A percentile compares a stretch with the other conserved stretches of the same genome.
phyloP scores from a whole-genome alignment of 2,888 invertebrate genomes.

The Athalia circularis region DNA sequence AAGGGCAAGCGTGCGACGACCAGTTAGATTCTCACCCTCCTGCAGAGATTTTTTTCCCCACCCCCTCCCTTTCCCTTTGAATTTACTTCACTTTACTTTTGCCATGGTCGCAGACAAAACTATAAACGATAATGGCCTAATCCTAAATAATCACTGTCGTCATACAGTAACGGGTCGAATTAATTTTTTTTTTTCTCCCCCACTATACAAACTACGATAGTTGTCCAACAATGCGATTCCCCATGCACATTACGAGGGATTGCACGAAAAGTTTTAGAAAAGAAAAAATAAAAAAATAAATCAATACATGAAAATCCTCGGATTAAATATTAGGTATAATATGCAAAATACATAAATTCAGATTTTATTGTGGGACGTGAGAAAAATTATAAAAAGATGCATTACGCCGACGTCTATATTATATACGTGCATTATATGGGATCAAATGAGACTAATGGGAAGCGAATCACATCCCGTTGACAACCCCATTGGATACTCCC shows the following conservation, averaged over 20 bases:
- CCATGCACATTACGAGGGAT: too few relatives aligned
- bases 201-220: too few relatives aligned
- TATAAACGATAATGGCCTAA: slow-evolving; percentile 36
- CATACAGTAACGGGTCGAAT: slow-evolving; percentile 18
- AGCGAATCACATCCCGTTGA: slow-evolving; percentile 27
- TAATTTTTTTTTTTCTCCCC: too few relatives aligned
- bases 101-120: background rate
- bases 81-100: too few relatives aligned
- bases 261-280: background rate
- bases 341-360: too few relatives aligned
- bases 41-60: background rate
- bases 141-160: slow-evolving; percentile 29
- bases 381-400: too few relatives aligned
- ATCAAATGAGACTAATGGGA: slow-evolving; percentile 3
- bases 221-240: too few relatives aligned
- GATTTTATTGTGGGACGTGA: too few relatives aligned
- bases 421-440: background rate
- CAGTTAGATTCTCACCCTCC: background rate
- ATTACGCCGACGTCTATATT: background rate
- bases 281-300: slow-evolving; percentile 5
- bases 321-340: too few relatives aligned
- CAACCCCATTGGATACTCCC: background rate
- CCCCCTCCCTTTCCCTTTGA: background rate
- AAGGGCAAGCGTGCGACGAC: background rate
- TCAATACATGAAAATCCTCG: too few relatives aligned